Evolutionary conservation across 2,888 invertebrate genomes (phyloP).

Genomic region (Entomobrya multifasciata): DNA sequence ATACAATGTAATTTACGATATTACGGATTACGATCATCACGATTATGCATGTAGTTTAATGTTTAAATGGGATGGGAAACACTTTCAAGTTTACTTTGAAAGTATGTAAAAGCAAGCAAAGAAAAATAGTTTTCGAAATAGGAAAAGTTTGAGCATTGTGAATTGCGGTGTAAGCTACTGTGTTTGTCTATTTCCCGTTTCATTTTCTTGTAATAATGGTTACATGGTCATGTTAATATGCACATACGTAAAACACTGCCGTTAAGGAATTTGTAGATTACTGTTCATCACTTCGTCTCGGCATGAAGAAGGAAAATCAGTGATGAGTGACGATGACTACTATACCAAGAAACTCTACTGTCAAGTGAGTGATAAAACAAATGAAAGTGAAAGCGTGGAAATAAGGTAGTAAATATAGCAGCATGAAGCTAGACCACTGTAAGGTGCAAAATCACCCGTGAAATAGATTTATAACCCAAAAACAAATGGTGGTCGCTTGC

Average conservation of each 20-base stretch:
- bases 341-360: not conserved
- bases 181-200: not conserved
- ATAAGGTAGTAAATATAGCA: too few species aligned
- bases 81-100: not conserved
- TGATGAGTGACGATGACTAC: not conserved
- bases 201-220: too few species aligned
- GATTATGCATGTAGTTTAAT: not conserved
- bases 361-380: not conserved
- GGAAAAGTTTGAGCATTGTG: conserved; percentile 16
- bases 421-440: too few species aligned
- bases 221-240: too few species aligned
- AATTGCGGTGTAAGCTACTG: not conserved
- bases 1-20: too few species aligned
- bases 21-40: too few species aligned
- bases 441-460: conserved; percentile 56
- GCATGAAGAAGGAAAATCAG: not conserved
- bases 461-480: conserved; percentile 53
- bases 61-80: not conserved
- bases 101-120: not conserved
- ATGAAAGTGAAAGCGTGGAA: conserved; percentile 31
- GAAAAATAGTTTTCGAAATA: conserved; percentile 12
- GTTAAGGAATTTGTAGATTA: conserved; percentile 32
- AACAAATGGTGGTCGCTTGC: conserved; percentile 46
- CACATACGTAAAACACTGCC: not conserved
- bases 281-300: not conserved